phyloP scores from a whole-genome alignment of 1,140 invertebrate species.

The Temnothorax longispinosus region DNA sequence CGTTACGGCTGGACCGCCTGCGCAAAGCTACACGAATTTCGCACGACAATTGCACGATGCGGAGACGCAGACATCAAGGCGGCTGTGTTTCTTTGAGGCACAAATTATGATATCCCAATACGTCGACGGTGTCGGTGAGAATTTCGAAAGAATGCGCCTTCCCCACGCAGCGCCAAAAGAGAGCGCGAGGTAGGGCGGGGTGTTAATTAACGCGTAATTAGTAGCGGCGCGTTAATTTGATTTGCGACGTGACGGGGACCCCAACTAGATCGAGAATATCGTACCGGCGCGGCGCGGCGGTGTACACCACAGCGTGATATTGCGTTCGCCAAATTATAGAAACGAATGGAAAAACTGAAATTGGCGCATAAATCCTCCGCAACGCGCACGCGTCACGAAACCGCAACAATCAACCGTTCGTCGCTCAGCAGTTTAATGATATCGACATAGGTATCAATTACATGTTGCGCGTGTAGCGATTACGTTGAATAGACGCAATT shows the following conservation, averaged over 20 bases:
- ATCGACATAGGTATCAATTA: conserved; percentile 38
- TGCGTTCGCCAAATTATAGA: neutral
- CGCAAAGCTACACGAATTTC: conserved; percentile 64
- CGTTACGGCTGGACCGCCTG: conserved; percentile 51
- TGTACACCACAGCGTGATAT: neutral
- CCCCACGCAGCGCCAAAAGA: neutral
- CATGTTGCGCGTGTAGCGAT: neutral
- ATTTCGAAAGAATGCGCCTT: conserved; percentile 33
- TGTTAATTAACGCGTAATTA: conserved; percentile 74
- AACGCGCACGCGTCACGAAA: conserved; percentile 15
- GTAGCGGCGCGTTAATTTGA: conserved; percentile 63
- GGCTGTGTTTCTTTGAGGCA: conserved; percentile 10
- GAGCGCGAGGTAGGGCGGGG: neutral
- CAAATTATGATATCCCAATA: conserved; percentile 57
- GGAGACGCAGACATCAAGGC: neutral
- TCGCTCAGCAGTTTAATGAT: conserved; percentile 14
- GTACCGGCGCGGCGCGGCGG: neutral
- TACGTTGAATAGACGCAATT: neutral
- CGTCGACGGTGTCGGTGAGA: neutral
- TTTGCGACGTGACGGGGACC: conserved; percentile 27
- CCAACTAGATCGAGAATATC: conserved; percentile 45
- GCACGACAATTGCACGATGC: conserved; percentile 61
- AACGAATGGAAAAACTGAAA: neutral
- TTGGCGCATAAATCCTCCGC: neutral
- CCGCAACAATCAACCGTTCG: neutral